These are phyloP conservation scores for Stichodactyla mertensii DNA, from an alignment of 64 coral and sea anemone species.

Conservation along the genomic window DNA sequence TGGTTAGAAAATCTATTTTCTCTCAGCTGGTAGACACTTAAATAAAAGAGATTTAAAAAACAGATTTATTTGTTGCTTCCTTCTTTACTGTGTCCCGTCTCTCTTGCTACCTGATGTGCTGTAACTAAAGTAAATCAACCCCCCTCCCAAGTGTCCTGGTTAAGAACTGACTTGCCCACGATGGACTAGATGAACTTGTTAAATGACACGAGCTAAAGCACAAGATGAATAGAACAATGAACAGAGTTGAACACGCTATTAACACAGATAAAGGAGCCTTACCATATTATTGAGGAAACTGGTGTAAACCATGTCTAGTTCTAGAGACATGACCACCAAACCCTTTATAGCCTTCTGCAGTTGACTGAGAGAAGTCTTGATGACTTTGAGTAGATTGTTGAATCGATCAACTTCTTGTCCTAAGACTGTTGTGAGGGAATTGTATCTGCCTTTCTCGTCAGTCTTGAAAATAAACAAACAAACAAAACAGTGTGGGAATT, in stretches of 20 bases:
- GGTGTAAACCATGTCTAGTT: constrained; percentile 98
- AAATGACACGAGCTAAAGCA: too few relatives aligned
- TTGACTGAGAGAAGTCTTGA: constrained; percentile 89
- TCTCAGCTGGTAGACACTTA: too few relatives aligned
- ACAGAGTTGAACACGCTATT: background rate
- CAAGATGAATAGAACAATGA: background rate
- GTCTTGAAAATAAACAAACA: constrained; percentile 38
- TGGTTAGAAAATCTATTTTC: too few relatives aligned
- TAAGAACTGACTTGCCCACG: too few relatives aligned
- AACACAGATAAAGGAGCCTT: background rate
- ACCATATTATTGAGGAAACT: constrained; percentile 95
- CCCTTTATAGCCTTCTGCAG: constrained; percentile 99
- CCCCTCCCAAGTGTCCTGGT: too few relatives aligned
- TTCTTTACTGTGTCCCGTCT: too few relatives aligned
- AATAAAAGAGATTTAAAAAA: too few relatives aligned
- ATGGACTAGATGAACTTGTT: too few relatives aligned
- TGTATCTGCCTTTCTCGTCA: constrained; percentile 87
- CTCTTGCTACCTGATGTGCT: too few relatives aligned
- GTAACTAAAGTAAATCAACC: too few relatives aligned
- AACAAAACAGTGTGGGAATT: background rate
- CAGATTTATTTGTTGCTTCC: too few relatives aligned
- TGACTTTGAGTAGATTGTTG: constrained; percentile 87
- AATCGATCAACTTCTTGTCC: constrained; percentile 96
- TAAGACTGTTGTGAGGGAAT: constrained; percentile 91
- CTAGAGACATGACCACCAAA: constrained; percentile 97